These are phyloP conservation scores for Python bivittatus DNA, from an alignment of 2,113 vertebrate genomes.

Conservation along the genomic window DNA sequence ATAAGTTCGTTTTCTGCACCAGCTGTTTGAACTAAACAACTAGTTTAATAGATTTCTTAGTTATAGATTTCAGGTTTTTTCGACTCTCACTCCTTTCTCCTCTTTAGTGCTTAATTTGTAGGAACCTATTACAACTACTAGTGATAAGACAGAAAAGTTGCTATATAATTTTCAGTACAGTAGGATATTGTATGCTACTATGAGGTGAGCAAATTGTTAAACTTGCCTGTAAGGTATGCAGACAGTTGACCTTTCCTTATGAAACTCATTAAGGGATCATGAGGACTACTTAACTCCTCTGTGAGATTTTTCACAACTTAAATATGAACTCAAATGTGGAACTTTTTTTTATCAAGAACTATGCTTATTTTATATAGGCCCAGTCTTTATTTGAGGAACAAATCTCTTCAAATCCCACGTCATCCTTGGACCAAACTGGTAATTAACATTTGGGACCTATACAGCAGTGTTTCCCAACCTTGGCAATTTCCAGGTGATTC, in stretches of 20 bases:
- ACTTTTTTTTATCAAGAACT: not conserved
- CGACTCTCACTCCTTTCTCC: not conserved
- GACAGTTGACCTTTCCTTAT: not conserved
- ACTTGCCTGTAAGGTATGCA: not conserved
- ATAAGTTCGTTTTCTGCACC: not conserved
- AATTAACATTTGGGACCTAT: not conserved
- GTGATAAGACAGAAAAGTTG: not conserved
- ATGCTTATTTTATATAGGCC: not conserved
- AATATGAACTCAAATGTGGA: not conserved
- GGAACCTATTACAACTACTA: not conserved
- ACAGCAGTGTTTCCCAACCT: too few species aligned
- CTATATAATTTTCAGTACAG: not conserved
- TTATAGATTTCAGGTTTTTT: not conserved
- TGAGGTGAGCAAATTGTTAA: not conserved
- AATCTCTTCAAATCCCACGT: not conserved
- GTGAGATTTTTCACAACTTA: not conserved
- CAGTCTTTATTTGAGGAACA: not conserved
- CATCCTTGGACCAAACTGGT: not conserved
- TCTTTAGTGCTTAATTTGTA: not conserved
- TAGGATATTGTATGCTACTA: not conserved
- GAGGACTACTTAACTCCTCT: not conserved
- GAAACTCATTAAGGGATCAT: not conserved
- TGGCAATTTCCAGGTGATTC: too few species aligned
- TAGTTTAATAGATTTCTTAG: not conserved
- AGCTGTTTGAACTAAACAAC: not conserved